Conservation (phyloP, 2,113 vertebrate species). For the Elaphurus davidianus region DNA sequence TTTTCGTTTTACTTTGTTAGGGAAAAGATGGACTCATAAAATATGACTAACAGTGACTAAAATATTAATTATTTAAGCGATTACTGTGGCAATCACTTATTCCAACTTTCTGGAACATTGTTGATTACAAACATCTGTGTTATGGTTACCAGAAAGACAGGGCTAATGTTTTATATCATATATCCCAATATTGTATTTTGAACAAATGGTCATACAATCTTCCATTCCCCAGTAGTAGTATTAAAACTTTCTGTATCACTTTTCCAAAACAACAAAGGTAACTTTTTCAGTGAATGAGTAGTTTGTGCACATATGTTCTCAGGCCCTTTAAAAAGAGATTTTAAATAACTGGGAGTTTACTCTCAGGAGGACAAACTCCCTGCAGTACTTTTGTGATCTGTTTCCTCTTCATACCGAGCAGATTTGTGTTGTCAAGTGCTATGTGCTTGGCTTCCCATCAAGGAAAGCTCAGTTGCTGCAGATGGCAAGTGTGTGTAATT, state of each 20-base stretch:
- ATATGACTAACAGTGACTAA: neutral
- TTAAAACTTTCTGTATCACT: neutral
- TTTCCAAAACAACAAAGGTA: neutral
- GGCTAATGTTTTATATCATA: neutral
- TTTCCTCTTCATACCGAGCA: neutral
- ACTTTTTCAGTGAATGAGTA: neutral
- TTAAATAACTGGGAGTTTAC: neutral
- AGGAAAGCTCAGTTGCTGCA: neutral
- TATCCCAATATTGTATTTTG: neutral
- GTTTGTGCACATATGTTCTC: neutral
- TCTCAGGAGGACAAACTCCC: neutral
- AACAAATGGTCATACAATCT: neutral
- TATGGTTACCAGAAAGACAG: neutral
- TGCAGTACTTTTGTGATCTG: neutral
- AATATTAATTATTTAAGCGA: slow-evolving; percentile 9
- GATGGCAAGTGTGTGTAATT: neutral
- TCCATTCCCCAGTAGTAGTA: neutral
- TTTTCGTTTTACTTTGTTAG: neutral
- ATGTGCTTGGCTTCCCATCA: neutral
- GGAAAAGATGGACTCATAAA: slow-evolving; percentile 12
- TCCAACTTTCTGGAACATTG: slow-evolving; percentile 41
- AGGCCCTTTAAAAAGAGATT: neutral
- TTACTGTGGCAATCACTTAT: neutral
- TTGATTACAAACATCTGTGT: neutral
- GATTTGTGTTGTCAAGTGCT: neutral